Percentiles rank a stretch among this genome's conserved stretches.
Evolutionary conservation across 2,888 invertebrate species (phyloP).

Genomic region (Microctonus hyperodae): DNA sequence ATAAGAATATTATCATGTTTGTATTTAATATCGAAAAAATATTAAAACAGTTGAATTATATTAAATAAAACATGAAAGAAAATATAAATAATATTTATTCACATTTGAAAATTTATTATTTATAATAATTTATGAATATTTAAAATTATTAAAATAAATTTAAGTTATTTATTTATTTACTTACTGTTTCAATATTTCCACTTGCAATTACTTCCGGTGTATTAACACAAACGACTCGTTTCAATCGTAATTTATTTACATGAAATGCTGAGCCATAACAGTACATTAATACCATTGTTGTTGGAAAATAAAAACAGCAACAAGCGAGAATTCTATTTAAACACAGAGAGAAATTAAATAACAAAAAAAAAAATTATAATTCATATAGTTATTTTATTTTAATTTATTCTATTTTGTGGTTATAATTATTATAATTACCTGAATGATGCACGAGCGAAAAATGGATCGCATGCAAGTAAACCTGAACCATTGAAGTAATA

Average conservation of each 20-base stretch:
- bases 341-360: background rate
- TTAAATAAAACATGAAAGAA: no score
- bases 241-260: conserved; percentile 80
- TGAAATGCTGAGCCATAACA: conserved; percentile 91
- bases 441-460: conserved; percentile 78
- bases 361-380: background rate
- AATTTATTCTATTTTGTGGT: no score
- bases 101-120: no score
- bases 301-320: conserved; percentile 89
- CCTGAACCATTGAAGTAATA: conserved; percentile 89
- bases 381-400: background rate
- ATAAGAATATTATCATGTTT: no score
- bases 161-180: conserved; percentile 34
- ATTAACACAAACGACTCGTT: conserved; percentile 65
- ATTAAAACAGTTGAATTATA: no score
- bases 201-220: conserved; percentile 64
- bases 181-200: conserved; percentile 67
- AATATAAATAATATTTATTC: no score
- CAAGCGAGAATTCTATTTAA: conserved; percentile 76
- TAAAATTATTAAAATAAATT: background rate
- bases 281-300: conserved; percentile 91
- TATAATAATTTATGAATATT: background rate
- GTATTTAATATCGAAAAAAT: no score
- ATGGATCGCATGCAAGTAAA: conserved; percentile 86
- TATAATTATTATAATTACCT: no score